Conservation (phyloP, 2,113 vertebrate species). For the Phaethon lepturus region DNA sequence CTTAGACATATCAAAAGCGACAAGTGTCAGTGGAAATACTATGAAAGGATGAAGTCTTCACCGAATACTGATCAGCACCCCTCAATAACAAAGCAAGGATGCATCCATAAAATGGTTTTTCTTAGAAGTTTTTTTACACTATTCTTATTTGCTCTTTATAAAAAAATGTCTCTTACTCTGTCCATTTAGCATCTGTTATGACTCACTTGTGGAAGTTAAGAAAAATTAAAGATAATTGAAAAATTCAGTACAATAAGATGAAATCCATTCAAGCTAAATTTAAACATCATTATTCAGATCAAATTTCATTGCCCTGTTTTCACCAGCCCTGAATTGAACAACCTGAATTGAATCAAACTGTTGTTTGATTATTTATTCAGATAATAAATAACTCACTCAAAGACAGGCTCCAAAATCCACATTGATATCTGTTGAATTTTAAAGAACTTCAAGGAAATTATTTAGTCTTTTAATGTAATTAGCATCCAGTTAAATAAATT, state of each 20-base stretch:
- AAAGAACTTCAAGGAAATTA: slow-evolving; percentile 7
- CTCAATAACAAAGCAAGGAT: background rate
- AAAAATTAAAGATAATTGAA: background rate
- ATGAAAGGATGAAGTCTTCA: background rate
- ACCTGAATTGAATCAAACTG: background rate
- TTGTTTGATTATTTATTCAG: slow-evolving; percentile 10
- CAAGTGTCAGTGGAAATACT: background rate
- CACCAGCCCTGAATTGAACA: background rate
- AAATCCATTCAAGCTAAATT: slow-evolving; percentile 5
- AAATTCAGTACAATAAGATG: background rate
- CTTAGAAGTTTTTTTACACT: background rate
- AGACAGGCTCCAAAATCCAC: background rate
- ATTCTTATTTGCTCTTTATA: background rate
- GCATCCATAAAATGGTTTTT: background rate
- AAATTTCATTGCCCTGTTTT: slow-evolving; percentile 18
- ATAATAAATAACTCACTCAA: background rate
- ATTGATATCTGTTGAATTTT: background rate
- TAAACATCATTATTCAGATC: background rate
- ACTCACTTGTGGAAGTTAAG: background rate
- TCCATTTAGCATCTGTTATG: background rate
- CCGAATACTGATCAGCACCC: background rate
- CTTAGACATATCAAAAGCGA: background rate
- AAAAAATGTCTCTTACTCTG: background rate
- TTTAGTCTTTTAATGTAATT: slow-evolving; percentile 43
- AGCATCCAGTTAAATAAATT: slow-evolving; percentile 2